A percentile compares a stretch with the other conserved stretches of the same genome.
phyloP scores from a whole-genome alignment of 2,888 invertebrate genomes.

The Perithous albicinctus region DNA sequence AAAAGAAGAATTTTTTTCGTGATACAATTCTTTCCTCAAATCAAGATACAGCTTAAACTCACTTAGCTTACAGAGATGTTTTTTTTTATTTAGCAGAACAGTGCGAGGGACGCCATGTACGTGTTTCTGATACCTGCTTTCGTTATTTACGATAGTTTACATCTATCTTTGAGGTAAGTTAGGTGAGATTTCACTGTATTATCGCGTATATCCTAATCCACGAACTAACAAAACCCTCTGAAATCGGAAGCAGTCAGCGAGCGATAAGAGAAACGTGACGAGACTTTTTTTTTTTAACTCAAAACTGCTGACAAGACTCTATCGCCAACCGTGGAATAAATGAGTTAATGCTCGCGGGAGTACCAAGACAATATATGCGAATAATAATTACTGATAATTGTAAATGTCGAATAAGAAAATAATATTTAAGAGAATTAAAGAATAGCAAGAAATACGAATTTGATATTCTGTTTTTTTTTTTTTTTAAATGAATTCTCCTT shows the following conservation, averaged over 20 bases:
- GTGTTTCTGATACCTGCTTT: background rate
- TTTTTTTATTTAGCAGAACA: background rate
- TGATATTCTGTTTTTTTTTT: background rate
- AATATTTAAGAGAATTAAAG: background rate
- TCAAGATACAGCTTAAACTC: background rate
- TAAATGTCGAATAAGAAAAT: too few relatives aligned
- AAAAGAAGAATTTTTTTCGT: background rate
- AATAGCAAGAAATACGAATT: background rate
- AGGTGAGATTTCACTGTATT: background rate
- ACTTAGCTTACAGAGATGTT: background rate
- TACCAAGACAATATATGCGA: background rate
- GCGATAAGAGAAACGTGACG: conserved; percentile 45
- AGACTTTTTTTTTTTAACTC: background rate
- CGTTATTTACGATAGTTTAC: background rate
- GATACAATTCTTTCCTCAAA: background rate
- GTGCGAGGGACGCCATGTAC: too few relatives aligned
- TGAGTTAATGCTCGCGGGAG: conserved; percentile 22
- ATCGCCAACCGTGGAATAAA: conserved; percentile 6
- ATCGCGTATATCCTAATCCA: conserved; percentile 1
- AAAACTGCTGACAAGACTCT: conserved; percentile 24
- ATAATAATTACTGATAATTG: background rate
- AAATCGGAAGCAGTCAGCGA: conserved; percentile 25
- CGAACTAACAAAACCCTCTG: conserved; percentile 19
- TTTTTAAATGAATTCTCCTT: background rate
- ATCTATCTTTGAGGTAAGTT: background rate